Base-by-base conservation (phyloP, 1,140 invertebrate species). In the Daktulosphaira vitifoliae region DNA sequence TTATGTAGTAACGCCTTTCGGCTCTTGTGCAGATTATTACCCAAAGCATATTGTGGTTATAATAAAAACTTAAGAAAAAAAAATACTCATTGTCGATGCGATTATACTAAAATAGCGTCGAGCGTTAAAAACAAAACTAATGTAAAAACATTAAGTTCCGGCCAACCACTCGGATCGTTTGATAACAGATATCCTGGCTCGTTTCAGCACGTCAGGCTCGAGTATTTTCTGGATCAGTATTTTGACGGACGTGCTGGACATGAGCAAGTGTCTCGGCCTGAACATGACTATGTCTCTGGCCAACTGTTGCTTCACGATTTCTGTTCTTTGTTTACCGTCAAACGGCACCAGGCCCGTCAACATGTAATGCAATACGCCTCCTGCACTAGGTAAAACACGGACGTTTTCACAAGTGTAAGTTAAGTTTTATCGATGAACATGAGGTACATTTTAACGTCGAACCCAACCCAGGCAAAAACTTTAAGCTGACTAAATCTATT, bases 361-460 rank as follows among this genome's bases (percentile, higher is more conserved):
- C 56, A 62, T 62, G 18, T 29, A 48, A 9, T 62, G 56, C 42
- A 62, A 11, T 3, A 62, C 56, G 18, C 42, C 56, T 48, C 42
- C 56, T 62, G 56, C 22, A n/a, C n/a, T n/a, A n/a, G n/a, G n/a
- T n/a, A 20, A 25, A 33, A 50, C 13, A 46, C 54, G 5, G 39
- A 15, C 39, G 39, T 44, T n/a, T 16, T 7, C 39, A n/a, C n/a
- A n/a, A 44, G 39, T 44, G n/a, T 44, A 6, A 33, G 29, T n/a
- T n/a, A n/a, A n/a, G n/a, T n/a, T n/a, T n/a, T n/a, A n/a, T n/a
- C n/a, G n/a, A n/a, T n/a, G n/a, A n/a, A n/a, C n/a, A n/a, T n/a
- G n/a, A n/a, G n/a, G n/a, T n/a, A n/a, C n/a, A n/a, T n/a, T n/a
- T n/a, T n/a, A n/a, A n/a, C n/a, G n/a, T n/a, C n/a, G n/a, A n/a